phyloP scores from a whole-genome alignment of 1,140 invertebrate species.

The Drosophila ficusphila region DNA sequence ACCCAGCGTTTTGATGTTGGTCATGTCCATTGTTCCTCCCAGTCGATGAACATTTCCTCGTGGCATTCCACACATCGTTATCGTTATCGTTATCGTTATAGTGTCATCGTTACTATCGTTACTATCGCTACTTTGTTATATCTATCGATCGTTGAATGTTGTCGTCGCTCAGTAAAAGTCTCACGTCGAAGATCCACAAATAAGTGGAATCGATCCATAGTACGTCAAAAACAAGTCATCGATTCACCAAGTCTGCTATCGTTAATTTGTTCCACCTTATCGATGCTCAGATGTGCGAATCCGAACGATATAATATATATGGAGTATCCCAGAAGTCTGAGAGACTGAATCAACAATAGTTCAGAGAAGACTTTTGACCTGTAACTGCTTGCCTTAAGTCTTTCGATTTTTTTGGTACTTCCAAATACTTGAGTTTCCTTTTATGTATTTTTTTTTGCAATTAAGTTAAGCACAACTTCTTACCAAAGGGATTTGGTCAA shows the following conservation, averaged over 20 bases:
- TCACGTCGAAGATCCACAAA: conserved; percentile 28
- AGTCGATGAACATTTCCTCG: conserved; percentile 9
- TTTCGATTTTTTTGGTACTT: background rate
- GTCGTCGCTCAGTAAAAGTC: conserved; percentile 1
- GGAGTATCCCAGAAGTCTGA: background rate
- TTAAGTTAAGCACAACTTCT: no score
- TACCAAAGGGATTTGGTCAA: background rate
- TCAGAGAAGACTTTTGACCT: no score
- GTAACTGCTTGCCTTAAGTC: background rate
- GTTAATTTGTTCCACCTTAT: background rate
- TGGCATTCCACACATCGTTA: conserved; percentile 18
- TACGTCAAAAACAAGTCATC: conserved; percentile 1
- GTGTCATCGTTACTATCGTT: conserved; percentile 14
- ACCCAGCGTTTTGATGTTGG: conserved; percentile 19
- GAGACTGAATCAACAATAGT: no score
- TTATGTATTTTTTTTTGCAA: no score
- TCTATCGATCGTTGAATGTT: background rate
- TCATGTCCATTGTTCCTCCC: conserved; percentile 13
- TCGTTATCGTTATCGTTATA: background rate
- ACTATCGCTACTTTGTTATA: conserved; percentile 8
- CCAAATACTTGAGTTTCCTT: no score
- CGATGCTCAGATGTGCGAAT: background rate
- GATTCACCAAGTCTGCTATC: background rate
- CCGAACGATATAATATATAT: background rate
- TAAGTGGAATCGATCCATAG: conserved; percentile 33